Percentiles rank a stretch among this genome's conserved stretches.
Evolutionary conservation across 2,888 invertebrate genomes (phyloP).

Genomic region (Lamproptera curius): DNA sequence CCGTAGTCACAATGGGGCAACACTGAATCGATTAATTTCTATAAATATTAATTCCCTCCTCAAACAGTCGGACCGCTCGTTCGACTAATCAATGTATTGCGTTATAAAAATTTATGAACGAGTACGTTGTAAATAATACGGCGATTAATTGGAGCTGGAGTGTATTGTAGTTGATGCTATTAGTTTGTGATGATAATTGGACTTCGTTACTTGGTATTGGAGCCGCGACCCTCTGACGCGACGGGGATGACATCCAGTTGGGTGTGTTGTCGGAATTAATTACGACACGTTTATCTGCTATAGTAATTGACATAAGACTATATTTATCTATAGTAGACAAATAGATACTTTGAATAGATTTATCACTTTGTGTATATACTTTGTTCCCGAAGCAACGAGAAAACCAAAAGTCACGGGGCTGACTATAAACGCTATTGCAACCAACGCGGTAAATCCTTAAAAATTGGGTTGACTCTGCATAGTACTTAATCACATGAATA

Average conservation of each 20-base stretch:
- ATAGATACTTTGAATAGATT: too few relatives aligned
- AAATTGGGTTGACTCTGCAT: too few relatives aligned
- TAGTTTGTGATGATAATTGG: conserved; percentile 56
- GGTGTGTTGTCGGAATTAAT: too few relatives aligned
- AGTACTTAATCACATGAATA: too few relatives aligned
- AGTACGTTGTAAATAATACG: conserved; percentile 57
- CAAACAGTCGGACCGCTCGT: conserved; percentile 66
- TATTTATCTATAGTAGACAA: too few relatives aligned
- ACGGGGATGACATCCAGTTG: background rate
- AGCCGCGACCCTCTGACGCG: background rate
- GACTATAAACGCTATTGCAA: too few relatives aligned
- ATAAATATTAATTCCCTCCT: conserved; percentile 71
- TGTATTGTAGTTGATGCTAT: conserved; percentile 47
- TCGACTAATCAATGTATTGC: conserved; percentile 70
- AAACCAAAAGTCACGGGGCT: too few relatives aligned
- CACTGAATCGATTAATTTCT: conserved; percentile 72
- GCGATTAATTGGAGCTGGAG: conserved; percentile 52
- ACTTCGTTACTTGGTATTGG: conserved; percentile 23
- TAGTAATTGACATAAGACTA: too few relatives aligned
- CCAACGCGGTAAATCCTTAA: too few relatives aligned
- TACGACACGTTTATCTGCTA: too few relatives aligned
- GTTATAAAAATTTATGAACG: conserved; percentile 60
- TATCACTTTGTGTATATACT: too few relatives aligned
- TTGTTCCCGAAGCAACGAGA: too few relatives aligned
- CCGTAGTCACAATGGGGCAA: conserved; percentile 45